Base-by-base conservation (phyloP, 2,888 invertebrate genomes). In the Perithous albicinctus region DNA sequence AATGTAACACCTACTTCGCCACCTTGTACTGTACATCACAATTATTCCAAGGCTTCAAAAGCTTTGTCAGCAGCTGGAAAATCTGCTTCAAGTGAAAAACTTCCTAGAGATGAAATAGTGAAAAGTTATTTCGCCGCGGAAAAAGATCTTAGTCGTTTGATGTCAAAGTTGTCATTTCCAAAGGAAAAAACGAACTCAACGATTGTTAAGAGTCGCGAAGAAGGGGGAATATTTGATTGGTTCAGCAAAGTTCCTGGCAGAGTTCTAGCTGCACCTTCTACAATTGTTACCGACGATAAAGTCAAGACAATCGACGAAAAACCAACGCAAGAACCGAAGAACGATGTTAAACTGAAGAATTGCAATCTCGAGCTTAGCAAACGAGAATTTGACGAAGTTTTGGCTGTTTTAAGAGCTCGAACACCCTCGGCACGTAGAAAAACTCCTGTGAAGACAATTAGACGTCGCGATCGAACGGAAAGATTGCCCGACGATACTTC, bases 331-430 rank as follows among this genome's bases (percentile, higher is more conserved):
- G 86, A 87, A 4, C 72, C 81, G 0, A 67, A 73, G 32, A 84
- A 64, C 32, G 88, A 89, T 56, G 83, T 88, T 23, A 89, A 87
- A 69, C 84, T 87, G 5, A 91, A 91, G 59, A 93, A 93, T 70
- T 90, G 93, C 74, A 93, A 93, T 80, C 85, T 93, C 69, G 93
- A 93, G 77, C 87, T 93, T 48, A 93, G 91, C 80, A 92, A 90
- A 41, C 89, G 91, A 1, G 93, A 93, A 78, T 92, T 93, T 78
- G 91, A 92, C 75, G 93, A 93, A 84, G 93, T 93, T 1, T 80
- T 93, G 61, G 92, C 93, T 12, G 93, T 93, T 6, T 83, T 93
- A 48, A 89, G 92, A 26, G 89, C 90, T 0, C 85, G 92, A 66
- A 90, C 90, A 2, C 92, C 93, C 0, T 88, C 89, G 0, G 88